phyloP scores from a whole-genome alignment of 1,140 invertebrate species.

The Drosophila pruinosa region DNA sequence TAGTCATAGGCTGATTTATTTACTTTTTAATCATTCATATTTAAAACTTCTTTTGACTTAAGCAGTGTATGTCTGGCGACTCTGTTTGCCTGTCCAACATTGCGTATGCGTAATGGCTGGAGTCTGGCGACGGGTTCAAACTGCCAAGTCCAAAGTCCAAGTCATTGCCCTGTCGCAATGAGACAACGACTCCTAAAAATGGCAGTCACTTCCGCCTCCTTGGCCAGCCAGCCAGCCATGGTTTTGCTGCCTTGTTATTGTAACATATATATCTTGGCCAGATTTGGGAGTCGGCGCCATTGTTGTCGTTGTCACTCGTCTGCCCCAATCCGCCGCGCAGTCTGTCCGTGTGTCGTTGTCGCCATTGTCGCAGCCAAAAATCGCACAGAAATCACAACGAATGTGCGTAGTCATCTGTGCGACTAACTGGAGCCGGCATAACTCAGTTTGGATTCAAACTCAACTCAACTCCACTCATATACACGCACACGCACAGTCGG shows the following conservation, averaged over 20 bases:
- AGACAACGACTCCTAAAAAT: slow-evolving; percentile 39
- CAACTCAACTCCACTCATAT: background rate
- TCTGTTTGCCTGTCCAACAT: background rate
- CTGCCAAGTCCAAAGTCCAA: slow-evolving; percentile 16
- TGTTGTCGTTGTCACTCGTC: background rate
- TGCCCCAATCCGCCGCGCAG: background rate
- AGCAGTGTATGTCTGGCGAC: too few relatives aligned
- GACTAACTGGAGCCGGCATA: slow-evolving; percentile 77
- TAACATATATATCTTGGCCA: background rate
- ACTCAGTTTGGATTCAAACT: slow-evolving; percentile 46
- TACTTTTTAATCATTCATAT: too few relatives aligned
- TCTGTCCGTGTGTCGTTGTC: background rate
- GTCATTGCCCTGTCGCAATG: slow-evolving; percentile 31
- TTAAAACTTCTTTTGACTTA: too few relatives aligned
- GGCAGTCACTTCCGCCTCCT: slow-evolving; percentile 33
- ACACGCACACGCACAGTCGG: slow-evolving; percentile 6
- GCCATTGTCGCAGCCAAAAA: slow-evolving; percentile 38
- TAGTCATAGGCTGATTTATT: too few relatives aligned
- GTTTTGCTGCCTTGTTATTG: background rate
- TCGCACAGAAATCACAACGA: slow-evolving; percentile 23
- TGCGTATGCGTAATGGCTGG: slow-evolving; percentile 60
- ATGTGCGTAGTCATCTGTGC: slow-evolving; percentile 66
- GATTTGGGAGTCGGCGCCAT: slow-evolving; percentile 30
- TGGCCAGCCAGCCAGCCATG: slow-evolving; percentile 14
- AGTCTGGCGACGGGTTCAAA: slow-evolving; percentile 31